Conservation (phyloP, 2,113 vertebrate genomes). For the Sus scrofa region T2T-Sscrofa CM000813.6:113008001-113008500, state of each 20-base stretch:
- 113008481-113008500: conserved; percentile 21
- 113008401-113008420: conserved; percentile 33
- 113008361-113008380: conserved; percentile 34
- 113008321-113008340: conserved; percentile 63
- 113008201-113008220: background rate
- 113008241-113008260: conserved; percentile 37
- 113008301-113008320: conserved; percentile 20
- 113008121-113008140: background rate
- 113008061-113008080: background rate
- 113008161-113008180: background rate
- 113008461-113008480: conserved; percentile 69
- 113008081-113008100: background rate
- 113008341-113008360: conserved; percentile 49
- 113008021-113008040: conserved; percentile 46
- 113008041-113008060: background rate
- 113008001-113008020: background rate
- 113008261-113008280: background rate
- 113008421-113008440: conserved; percentile 63
- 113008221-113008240: background rate
- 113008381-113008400: conserved; percentile 55
- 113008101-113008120: background rate
- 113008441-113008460: background rate
- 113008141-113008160: background rate
- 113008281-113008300: conserved; percentile 65
- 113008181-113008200: background rate